Evolutionary conservation across 2,113 vertebrate species (phyloP), one percentile per base, ranked within the genome.

Genomic region (Thermophis baileyi): DNA sequence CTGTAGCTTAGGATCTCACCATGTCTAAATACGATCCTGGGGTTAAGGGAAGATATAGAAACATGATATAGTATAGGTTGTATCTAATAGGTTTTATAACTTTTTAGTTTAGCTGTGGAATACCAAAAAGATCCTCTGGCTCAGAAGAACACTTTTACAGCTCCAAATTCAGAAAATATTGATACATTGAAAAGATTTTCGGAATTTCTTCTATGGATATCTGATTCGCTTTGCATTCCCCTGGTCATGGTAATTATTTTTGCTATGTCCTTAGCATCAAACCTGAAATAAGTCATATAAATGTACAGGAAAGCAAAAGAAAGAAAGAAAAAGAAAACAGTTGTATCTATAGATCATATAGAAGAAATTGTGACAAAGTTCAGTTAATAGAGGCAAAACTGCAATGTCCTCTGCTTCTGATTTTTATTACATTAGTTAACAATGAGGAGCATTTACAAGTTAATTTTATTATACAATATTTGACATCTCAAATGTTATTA

Each of bases 201-300:
- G 93, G 97, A 97, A 69, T 98, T 98, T 97, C 97, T 99, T 90
- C 95, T 99, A 94, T 97, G 91, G 94, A 97, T 97, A 96, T 99
- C 98, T 93, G 99, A 99, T 96, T 97, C 96, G 47, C 94, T 98
- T 94, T 99, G 98, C 97, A 98, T 99, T 94, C 99, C 99, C 30
- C 97, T 98, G 86, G 97, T 99, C 93, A 98, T 98, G 95, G 99
- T 99, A 96, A 89, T 89, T 93, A 93, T 69, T 95, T 91, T 94
- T 35, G 90, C 35, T 40, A 55, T 30, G 89, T 1, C 0, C 14
- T 40, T 74, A 90, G 25, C 47, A 53, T 51, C 8, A 60, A 86
- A 49, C 24, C 44, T 63, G 8, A 60, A 86, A n/a, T 25, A 12
- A 25, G 30, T 90, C 24, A 22, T 3, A 18, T 24, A 81, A 85